Conservation (phyloP, 1,140 invertebrate genomes). For the Drosophila navojoa region DNA sequence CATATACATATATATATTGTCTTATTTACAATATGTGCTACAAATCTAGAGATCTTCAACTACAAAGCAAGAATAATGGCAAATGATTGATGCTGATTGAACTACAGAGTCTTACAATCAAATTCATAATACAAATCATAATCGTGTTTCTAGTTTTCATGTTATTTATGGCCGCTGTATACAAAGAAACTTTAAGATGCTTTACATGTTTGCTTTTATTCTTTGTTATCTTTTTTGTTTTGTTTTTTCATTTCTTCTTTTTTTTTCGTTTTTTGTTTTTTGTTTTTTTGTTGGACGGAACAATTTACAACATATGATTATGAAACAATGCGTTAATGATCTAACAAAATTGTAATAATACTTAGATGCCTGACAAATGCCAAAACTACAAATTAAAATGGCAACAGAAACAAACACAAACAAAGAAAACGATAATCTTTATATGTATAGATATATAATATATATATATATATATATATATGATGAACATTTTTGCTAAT, state of each 20-base stretch:
- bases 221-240: constrained; percentile 30
- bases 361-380: constrained; percentile 54
- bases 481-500: constrained; percentile 59
- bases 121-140: constrained; percentile 12
- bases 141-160: constrained; percentile 9
- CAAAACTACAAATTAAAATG: constrained; percentile 42
- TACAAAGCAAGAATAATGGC: constrained; percentile 8
- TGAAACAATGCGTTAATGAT: constrained; percentile 71
- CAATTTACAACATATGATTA: constrained; percentile 83
- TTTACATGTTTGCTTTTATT: constrained; percentile 18
- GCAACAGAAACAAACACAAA: constrained; percentile 23
- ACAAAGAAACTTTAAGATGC: constrained; percentile 34
- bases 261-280: constrained; percentile 30
- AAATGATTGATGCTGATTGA: background rate
- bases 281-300: constrained; percentile 74
- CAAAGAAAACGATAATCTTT: background rate
- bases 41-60: constrained; percentile 4
- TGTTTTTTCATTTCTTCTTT: constrained; percentile 54
- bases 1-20: no score
- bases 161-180: constrained; percentile 24
- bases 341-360: constrained; percentile 68
- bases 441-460: constrained; percentile 8
- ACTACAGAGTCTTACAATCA: constrained; percentile 35
- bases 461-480: constrained; percentile 2
- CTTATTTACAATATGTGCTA: constrained; percentile 26